These are phyloP conservation scores for Eupithecia inturbata DNA, from an alignment of 2,888 invertebrate genomes.

Conservation along the genomic window DNA sequence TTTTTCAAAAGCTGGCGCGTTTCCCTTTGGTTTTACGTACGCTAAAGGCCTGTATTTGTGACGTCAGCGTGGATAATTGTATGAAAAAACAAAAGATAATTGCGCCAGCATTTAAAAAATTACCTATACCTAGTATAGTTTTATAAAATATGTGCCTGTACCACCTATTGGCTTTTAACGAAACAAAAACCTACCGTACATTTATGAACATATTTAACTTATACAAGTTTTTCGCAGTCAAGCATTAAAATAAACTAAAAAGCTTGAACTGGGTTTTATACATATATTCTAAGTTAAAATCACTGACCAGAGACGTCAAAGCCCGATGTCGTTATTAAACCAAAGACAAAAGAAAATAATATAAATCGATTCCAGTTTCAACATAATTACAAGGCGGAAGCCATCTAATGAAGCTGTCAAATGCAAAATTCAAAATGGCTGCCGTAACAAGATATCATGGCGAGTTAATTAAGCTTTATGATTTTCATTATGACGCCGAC, in stretches of 20 bases:
- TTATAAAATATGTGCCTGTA: no score
- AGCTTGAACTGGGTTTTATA: not conserved
- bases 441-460: constrained; percentile 6
- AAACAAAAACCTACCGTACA: not conserved
- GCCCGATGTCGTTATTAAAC: not conserved
- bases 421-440: constrained; percentile 34
- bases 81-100: no score
- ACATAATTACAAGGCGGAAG: not conserved
- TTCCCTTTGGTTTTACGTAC: no score
- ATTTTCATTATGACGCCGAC: not conserved
- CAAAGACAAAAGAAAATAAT: not conserved
- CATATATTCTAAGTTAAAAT: not conserved
- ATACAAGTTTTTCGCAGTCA: not conserved
- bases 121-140: no score
- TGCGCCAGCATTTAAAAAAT: no score
- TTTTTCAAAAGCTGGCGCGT: no score
- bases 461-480: constrained; percentile 10
- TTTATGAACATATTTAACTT: no score
- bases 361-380: constrained; percentile 3
- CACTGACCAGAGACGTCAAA: not conserved
- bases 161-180: no score
- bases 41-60: no score
- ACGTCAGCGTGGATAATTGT: no score
- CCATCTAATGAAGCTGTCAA: constrained; percentile 40
- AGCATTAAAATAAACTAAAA: not conserved